phyloP scores from a whole-genome alignment of 2,113 vertebrate species.

The Oryzias javanicus region DNA sequence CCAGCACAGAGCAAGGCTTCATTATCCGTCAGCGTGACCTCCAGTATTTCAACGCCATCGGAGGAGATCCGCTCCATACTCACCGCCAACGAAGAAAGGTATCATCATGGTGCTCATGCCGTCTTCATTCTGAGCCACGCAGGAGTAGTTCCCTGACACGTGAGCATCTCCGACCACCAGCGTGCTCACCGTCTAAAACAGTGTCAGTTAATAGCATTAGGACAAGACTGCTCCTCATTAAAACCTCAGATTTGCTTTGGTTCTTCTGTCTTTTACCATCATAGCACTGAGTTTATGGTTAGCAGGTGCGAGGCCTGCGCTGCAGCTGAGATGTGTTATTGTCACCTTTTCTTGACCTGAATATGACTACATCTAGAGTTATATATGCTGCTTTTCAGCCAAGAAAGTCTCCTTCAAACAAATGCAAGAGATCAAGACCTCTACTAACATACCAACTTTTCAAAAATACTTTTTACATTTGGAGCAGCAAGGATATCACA shows the following conservation, averaged over 20 bases:
- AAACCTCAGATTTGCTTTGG: slow-evolving; percentile 7
- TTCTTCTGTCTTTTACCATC: background rate
- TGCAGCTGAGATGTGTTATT: slow-evolving; percentile 31
- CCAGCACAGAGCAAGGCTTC: background rate
- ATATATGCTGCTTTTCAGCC: slow-evolving; percentile 63
- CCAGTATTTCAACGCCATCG: no score
- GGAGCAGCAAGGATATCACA: no score
- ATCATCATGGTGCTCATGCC: slow-evolving; percentile 62
- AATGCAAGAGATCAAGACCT: slow-evolving; percentile 10
- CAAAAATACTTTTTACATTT: no score
- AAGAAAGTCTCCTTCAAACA: slow-evolving; percentile 32
- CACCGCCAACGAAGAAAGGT: slow-evolving; percentile 84
- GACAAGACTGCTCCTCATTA: background rate
- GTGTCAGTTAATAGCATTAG: background rate
- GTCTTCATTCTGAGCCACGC: slow-evolving; percentile 75
- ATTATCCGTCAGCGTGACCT: slow-evolving; percentile 23
- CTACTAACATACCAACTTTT: background rate
- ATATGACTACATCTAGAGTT: slow-evolving; percentile 50
- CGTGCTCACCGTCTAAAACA: slow-evolving; percentile 77
- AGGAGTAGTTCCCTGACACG: slow-evolving; percentile 79
- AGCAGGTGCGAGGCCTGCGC: slow-evolving; percentile 25
- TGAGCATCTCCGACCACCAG: slow-evolving; percentile 69
- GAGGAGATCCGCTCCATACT: slow-evolving; percentile 35
- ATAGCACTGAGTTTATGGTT: slow-evolving; percentile 13
- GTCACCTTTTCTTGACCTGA: slow-evolving; percentile 18